Conservation (phyloP, 2,797 vertebrate species). For the Gila robusta region DNA sequence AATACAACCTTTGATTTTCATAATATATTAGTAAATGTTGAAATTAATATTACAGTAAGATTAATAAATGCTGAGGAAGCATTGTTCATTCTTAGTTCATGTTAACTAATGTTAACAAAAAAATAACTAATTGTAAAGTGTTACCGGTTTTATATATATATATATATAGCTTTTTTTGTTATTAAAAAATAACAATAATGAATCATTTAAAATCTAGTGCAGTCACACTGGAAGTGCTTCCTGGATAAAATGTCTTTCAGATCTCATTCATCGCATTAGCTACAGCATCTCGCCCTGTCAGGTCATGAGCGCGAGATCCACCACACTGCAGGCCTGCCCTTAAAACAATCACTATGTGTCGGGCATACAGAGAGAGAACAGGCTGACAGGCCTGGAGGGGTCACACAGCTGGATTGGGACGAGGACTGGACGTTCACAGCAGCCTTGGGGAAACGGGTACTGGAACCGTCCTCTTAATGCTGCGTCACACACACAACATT, state of each 20-base stretch:
- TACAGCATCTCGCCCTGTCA: neutral
- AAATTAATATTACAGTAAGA: too few relatives aligned
- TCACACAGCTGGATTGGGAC: neutral
- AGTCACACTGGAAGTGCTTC: neutral
- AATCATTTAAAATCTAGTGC: neutral
- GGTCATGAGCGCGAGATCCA: neutral
- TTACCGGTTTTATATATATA: too few relatives aligned
- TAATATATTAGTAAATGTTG: too few relatives aligned
- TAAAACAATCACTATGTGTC: neutral
- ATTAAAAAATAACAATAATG: neutral
- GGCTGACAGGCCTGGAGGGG: neutral
- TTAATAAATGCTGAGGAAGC: too few relatives aligned
- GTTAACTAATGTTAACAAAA: too few relatives aligned
- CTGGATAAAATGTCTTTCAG: neutral
- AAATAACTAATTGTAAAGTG: too few relatives aligned
- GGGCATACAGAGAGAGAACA: neutral
- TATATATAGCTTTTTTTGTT: neutral
- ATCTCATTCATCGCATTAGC: neutral
- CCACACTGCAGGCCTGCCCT: neutral
- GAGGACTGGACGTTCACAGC: neutral
- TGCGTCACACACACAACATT: conserved; percentile 21
- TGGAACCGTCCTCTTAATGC: neutral
- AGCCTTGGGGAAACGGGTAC: neutral
- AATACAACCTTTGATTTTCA: too few relatives aligned
- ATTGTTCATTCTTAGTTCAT: too few relatives aligned